A percentile compares a stretch with the other conserved stretches of the same genome.
phyloP scores from a whole-genome alignment of 2,888 invertebrate species.

The Rhorus exstirpatorius region DNA sequence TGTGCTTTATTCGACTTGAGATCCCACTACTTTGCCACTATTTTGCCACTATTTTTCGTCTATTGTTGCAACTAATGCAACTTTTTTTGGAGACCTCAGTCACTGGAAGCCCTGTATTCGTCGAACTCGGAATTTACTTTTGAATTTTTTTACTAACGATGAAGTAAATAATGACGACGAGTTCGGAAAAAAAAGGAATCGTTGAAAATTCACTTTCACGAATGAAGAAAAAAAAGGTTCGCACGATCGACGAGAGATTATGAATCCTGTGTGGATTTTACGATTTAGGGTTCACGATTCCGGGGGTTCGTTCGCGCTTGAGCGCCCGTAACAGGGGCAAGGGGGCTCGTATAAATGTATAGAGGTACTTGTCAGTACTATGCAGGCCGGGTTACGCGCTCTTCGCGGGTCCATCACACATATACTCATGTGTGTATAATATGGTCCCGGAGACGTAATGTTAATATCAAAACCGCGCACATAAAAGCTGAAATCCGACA shows the following conservation, averaged over 20 bases:
- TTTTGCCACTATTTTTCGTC: too few species aligned
- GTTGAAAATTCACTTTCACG: background rate
- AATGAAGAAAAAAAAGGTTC: constrained; percentile 46
- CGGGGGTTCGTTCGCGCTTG: constrained; percentile 63
- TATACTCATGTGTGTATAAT: background rate
- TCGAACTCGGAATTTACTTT: too few species aligned
- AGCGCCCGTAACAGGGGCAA: constrained; percentile 54
- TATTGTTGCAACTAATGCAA: too few species aligned
- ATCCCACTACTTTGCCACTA: too few species aligned
- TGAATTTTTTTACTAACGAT: too few species aligned
- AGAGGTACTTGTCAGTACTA: constrained; percentile 19
- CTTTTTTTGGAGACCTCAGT: too few species aligned
- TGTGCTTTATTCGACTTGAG: too few species aligned
- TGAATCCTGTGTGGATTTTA: constrained; percentile 43
- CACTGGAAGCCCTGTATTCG: too few species aligned
- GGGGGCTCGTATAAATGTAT: constrained; percentile 8
- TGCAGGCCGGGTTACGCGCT: constrained; percentile 40
- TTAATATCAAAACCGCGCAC: constrained; percentile 82
- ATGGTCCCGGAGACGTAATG: constrained; percentile 64
- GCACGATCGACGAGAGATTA: constrained; percentile 52
- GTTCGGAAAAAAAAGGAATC: too few species aligned
- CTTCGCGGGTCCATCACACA: constrained; percentile 32
- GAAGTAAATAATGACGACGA: too few species aligned
- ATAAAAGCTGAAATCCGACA: constrained; percentile 76
- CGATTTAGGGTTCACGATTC: constrained; percentile 48